A percentile compares a stretch with the other conserved stretches of the same genome.
Evolutionary conservation across 2,797 vertebrate species (phyloP).

Genomic region (Apogon talboti): DNA sequence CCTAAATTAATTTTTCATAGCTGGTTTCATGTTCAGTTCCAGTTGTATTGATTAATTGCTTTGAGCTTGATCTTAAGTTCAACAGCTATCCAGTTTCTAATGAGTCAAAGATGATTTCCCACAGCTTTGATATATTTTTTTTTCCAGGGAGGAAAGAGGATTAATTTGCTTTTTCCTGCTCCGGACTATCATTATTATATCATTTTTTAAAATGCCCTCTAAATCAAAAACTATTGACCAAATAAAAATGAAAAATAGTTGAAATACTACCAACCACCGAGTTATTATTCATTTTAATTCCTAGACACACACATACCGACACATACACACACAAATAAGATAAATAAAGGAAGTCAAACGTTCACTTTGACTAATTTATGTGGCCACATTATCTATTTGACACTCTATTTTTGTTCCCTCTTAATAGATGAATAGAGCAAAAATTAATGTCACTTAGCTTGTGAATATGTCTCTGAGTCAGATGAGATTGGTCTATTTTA

Average conservation of each 20-base stretch:
- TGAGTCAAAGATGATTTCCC: too few relatives aligned
- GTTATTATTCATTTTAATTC: neutral
- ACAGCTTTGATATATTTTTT: too few relatives aligned
- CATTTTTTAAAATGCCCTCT: too few relatives aligned
- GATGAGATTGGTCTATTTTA: constrained; percentile 46
- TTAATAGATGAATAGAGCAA: constrained; percentile 31
- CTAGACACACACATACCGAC: neutral
- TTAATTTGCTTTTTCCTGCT: too few relatives aligned
- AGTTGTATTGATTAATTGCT: too few relatives aligned
- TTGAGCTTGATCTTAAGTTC: too few relatives aligned
- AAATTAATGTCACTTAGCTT: constrained; percentile 49
- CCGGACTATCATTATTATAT: too few relatives aligned
- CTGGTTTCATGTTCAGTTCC: too few relatives aligned
- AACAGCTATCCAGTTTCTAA: too few relatives aligned
- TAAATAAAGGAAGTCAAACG: constrained; percentile 17
- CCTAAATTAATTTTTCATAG: too few relatives aligned
- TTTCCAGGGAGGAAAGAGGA: too few relatives aligned
- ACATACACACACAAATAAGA: constrained; percentile 12
- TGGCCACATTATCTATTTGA: constrained; percentile 19
- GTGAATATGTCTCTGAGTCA: constrained; percentile 41
- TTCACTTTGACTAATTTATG: constrained; percentile 36
- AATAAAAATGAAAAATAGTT: constrained; percentile 7
- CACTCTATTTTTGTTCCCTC: constrained; percentile 25
- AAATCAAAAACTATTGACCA: too few relatives aligned
- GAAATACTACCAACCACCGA: constrained; percentile 1